Evolutionary conservation across 2,888 invertebrate genomes (phyloP).

Genomic region (Sthenelais limicola): DNA sequence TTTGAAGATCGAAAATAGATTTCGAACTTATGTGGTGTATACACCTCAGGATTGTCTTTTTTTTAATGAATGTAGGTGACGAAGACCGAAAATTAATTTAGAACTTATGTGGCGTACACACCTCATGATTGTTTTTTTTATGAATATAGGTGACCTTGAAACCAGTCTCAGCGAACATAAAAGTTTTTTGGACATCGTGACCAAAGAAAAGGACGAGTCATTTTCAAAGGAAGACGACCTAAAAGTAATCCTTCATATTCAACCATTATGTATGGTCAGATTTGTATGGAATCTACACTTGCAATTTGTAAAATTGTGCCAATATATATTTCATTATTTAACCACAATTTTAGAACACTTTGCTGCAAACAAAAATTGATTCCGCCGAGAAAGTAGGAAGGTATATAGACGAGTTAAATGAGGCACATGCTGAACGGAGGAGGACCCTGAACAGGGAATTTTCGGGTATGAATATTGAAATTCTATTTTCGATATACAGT

Average conservation of each 20-base stretch:
- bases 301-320: background rate
- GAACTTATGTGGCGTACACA: too few species aligned
- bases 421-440: constrained; percentile 7
- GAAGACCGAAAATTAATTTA: too few species aligned
- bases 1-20: too few species aligned
- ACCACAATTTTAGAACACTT: background rate
- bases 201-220: constrained; percentile 16
- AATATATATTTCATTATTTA: background rate
- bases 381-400: constrained; percentile 22
- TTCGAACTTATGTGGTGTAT: too few species aligned
- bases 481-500: too few species aligned
- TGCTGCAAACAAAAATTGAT: constrained; percentile 18
- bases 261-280: too few species aligned
- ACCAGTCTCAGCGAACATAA: constrained; percentile 14
- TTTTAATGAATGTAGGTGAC: too few species aligned
- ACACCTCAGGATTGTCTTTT: too few species aligned
- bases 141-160: constrained; percentile 24
- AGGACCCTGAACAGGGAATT: background rate
- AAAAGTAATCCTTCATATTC: constrained; percentile 9
- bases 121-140: too few species aligned
- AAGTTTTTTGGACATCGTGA: background rate
- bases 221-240: constrained; percentile 15
- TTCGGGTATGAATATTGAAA: too few species aligned
- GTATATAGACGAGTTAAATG: constrained; percentile 25
- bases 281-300: too few species aligned